Conservation (phyloP, 2,113 vertebrate species). For the Notothenia rossii region DNA sequence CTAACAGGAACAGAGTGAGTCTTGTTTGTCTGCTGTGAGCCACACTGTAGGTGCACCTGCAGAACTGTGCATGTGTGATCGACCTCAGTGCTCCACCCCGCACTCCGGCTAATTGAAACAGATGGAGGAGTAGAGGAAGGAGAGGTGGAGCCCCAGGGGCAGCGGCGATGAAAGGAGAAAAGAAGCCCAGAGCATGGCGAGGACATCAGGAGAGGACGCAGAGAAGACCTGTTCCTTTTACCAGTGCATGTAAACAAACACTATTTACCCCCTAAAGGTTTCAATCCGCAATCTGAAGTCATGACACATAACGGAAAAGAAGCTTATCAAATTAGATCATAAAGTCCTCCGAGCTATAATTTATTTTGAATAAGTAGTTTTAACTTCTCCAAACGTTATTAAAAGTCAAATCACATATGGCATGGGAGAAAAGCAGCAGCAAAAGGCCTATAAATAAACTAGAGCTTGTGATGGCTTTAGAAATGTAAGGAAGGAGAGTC, state of each 20-base stretch:
- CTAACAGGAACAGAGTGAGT: slow-evolving; percentile 41
- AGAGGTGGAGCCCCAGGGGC: slow-evolving; percentile 52
- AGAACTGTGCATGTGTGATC: slow-evolving; percentile 39
- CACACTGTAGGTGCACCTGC: slow-evolving; percentile 49
- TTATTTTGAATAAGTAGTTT: not conserved
- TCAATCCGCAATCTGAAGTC: not conserved
- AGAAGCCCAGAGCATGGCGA: slow-evolving; percentile 30
- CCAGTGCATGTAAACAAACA: slow-evolving; percentile 30
- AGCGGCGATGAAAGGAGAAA: slow-evolving; percentile 46
- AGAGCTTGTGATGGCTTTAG: slow-evolving; percentile 5
- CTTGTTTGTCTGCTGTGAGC: slow-evolving; percentile 36
- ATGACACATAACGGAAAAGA: not conserved
- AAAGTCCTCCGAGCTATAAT: not conserved
- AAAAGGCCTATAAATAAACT: slow-evolving; percentile 16
- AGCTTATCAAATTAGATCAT: slow-evolving; percentile 4
- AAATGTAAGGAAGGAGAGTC: slow-evolving; percentile 20
- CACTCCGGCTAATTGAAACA: slow-evolving; percentile 74
- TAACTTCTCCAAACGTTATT: slow-evolving; percentile 13
- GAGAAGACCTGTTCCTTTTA: slow-evolving; percentile 21
- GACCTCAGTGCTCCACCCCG: slow-evolving; percentile 55
- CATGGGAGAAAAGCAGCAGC: slow-evolving; percentile 2
- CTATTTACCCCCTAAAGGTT: slow-evolving; percentile 4
- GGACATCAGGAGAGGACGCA: slow-evolving; percentile 21
- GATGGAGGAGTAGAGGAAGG: slow-evolving; percentile 63
- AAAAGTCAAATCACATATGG: not conserved